A percentile compares a stretch with the other conserved stretches of the same genome.
These are phyloP conservation scores for Numenius arquata DNA, from an alignment of 2,113 vertebrate genomes.

Conservation along the genomic window DNA sequence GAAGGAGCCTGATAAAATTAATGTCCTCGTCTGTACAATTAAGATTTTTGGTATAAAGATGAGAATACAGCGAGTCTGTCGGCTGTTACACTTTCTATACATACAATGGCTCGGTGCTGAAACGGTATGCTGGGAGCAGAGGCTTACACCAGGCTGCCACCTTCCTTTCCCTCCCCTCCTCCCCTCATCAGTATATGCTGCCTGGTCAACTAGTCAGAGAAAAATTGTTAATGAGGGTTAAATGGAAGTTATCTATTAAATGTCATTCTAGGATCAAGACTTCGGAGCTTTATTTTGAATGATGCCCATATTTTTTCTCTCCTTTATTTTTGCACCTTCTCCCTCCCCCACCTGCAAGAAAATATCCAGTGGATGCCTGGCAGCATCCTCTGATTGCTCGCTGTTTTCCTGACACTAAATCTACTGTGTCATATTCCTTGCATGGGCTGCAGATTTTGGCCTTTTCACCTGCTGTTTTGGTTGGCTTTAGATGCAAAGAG, in stretches of 20 bases:
- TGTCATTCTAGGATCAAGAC: conserved; percentile 67
- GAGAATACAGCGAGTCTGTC: background rate
- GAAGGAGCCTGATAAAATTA: conserved; percentile 42
- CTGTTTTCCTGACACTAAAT: conserved; percentile 77
- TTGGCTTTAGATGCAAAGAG: conserved; percentile 78
- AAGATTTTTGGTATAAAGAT: background rate
- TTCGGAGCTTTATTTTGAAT: conserved; percentile 49
- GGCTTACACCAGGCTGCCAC: conserved; percentile 46
- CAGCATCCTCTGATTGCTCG: conserved; percentile 62
- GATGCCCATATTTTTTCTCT: conserved; percentile 41
- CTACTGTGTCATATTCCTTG: conserved; percentile 72
- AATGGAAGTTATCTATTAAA: conserved; percentile 75
- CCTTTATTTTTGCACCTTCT: conserved; percentile 30
- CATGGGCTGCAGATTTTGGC: conserved; percentile 77
- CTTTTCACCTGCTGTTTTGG: conserved; percentile 80
- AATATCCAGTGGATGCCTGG: conserved; percentile 60
- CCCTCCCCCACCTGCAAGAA: conserved; percentile 40
- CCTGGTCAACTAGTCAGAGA: conserved; percentile 75
- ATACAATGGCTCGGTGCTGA: conserved; percentile 27
- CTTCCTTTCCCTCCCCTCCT: conserved; percentile 2
- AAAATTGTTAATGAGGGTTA: conserved; percentile 79
- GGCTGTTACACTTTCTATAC: background rate
- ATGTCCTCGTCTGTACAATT: background rate
- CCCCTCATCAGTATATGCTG: background rate
- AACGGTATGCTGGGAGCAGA: conserved; percentile 25